phyloP scores from a whole-genome alignment of 2,888 invertebrate species.

The Diloba caeruleocephala region DNA sequence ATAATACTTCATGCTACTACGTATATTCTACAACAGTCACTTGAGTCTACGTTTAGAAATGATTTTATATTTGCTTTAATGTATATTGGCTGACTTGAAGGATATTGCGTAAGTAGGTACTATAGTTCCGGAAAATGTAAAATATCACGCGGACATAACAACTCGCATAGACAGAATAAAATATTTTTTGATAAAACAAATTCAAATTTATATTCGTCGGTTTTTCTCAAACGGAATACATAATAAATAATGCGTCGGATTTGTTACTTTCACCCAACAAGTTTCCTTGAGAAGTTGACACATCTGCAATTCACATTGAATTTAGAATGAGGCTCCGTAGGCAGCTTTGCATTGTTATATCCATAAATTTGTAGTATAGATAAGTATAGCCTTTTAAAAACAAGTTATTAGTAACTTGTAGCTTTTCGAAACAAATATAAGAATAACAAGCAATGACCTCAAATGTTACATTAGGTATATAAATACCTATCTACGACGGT shows the following conservation, averaged over 20 bases:
- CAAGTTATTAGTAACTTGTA: neutral
- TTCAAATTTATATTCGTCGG: constrained; percentile 4
- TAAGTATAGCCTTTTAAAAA: constrained; percentile 14
- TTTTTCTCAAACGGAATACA: constrained; percentile 17
- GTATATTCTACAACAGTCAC: too few relatives aligned
- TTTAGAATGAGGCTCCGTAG: constrained; percentile 42
- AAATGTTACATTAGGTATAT: too few relatives aligned
- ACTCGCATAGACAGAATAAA: neutral
- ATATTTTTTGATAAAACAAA: neutral
- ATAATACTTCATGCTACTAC: too few relatives aligned
- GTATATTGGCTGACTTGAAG: too few relatives aligned
- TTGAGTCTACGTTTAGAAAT: too few relatives aligned
- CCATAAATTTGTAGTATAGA: constrained; percentile 21
- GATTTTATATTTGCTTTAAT: too few relatives aligned
- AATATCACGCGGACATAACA: too few relatives aligned
- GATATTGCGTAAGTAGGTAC: too few relatives aligned
- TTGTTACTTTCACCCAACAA: constrained; percentile 35
- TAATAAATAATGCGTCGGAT: constrained; percentile 15
- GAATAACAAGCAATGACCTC: constrained; percentile 5
- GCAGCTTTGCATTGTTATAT: constrained; percentile 37
- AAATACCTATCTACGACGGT: too few relatives aligned
- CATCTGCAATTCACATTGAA: constrained; percentile 59
- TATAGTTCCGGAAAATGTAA: too few relatives aligned
- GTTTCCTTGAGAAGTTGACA: constrained; percentile 46
- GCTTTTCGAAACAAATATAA: constrained; percentile 8